Conservation (phyloP, 2,113 vertebrate species). For the Ceyx margarethae region DNA sequence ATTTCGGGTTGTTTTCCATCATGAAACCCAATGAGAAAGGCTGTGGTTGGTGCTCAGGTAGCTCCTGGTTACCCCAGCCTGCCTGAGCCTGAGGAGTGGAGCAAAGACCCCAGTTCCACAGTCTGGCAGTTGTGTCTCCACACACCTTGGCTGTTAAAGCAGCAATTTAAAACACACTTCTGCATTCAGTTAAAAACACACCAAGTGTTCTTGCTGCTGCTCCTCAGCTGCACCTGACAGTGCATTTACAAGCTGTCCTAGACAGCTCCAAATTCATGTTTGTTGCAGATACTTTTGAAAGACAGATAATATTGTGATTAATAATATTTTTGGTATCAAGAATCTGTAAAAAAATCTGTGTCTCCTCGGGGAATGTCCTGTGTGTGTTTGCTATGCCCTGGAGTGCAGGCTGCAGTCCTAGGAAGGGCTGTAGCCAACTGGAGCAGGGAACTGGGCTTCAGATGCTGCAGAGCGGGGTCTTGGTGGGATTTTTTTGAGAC, state of each 20-base stretch:
- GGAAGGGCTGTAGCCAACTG: background rate
- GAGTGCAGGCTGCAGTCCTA: background rate
- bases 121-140: background rate
- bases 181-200: background rate
- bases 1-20: background rate
- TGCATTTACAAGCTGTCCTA: background rate
- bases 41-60: background rate
- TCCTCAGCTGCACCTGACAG: background rate
- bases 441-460: background rate
- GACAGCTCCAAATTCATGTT: background rate
- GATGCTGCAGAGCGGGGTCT: background rate
- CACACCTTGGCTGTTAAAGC: background rate
- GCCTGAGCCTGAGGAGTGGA: background rate
- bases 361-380: background rate
- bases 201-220: background rate
- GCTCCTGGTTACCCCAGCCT: background rate
- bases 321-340: background rate
- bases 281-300: background rate
- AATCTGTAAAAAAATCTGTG: background rate
- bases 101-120: background rate
- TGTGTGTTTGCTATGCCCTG: too few species aligned
- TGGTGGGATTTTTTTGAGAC: background rate
- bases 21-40: rapidly evolving
- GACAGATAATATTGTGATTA: background rate
- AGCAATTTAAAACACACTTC: background rate